Evolutionary conservation across 2,888 invertebrate species (phyloP).

Genomic region (Formica aserva): DNA sequence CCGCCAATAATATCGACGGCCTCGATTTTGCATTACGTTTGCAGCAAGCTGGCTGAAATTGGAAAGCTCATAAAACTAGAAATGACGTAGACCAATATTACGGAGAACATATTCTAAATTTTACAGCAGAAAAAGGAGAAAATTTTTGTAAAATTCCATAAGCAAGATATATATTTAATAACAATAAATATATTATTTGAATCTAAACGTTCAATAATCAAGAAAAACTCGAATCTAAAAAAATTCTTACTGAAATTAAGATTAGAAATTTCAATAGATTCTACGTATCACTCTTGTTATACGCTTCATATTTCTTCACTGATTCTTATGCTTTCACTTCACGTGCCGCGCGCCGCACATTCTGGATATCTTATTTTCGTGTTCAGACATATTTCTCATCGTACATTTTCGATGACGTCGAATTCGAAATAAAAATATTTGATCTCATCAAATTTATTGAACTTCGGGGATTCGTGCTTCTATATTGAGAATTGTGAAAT

Average conservation of each 20-base stretch:
- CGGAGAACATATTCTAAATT: background rate
- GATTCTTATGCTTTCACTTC: background rate
- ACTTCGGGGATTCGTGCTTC: background rate
- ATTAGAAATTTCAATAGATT: background rate
- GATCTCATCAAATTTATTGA: slow-evolving; percentile 33
- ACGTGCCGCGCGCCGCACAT: background rate
- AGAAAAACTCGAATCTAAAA: background rate
- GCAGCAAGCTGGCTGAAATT: slow-evolving; percentile 24
- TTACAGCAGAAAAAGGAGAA: background rate
- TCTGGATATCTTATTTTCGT: slow-evolving; percentile 27
- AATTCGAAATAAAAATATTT: slow-evolving; percentile 13
- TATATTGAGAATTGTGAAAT: slow-evolving; percentile 4
- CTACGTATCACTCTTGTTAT: background rate
- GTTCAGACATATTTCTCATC: slow-evolving; percentile 10
- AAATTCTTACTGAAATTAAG: slow-evolving; percentile 21
- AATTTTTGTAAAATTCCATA: slow-evolving; percentile 9
- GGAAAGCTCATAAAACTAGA: slow-evolving; percentile 38
- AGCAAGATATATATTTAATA: background rate
- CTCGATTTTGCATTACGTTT: slow-evolving; percentile 54
- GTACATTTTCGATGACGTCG: slow-evolving; percentile 4
- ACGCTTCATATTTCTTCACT: slow-evolving; percentile 14
- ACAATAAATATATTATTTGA: background rate
- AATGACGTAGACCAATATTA: slow-evolving; percentile 12
- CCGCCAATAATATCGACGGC: slow-evolving; percentile 54
- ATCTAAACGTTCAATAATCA: background rate